Evolutionary conservation across 2,797 vertebrate species (phyloP).

Genomic region (Ptychobarbus kaznakovi): DNA sequence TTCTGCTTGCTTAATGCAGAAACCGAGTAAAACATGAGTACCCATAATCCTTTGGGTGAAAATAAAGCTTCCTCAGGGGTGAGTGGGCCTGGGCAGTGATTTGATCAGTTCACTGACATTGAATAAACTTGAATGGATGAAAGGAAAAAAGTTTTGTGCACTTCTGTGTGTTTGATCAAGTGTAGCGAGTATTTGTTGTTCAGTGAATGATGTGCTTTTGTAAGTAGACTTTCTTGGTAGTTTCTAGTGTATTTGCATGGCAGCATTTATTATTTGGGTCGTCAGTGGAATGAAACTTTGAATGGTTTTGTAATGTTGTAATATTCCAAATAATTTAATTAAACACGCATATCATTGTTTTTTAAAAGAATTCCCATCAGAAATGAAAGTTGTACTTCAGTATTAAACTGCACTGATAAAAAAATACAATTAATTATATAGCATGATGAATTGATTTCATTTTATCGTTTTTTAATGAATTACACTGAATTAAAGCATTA

Average conservation of each 20-base stretch:
- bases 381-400: background rate
- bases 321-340: too few relatives aligned
- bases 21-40: constrained; percentile 32
- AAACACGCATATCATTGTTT: background rate
- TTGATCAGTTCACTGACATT: constrained; percentile 40
- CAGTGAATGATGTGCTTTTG: constrained; percentile 2
- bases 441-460: background rate
- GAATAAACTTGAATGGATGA: constrained; percentile 22
- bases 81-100: constrained; percentile 26
- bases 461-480: background rate
- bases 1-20: constrained; percentile 48
- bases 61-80: constrained; percentile 53
- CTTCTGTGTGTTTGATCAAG: background rate
- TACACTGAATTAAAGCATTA: background rate
- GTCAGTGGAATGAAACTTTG: background rate
- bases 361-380: background rate
- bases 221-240: constrained; percentile 11
- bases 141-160: background rate
- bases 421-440: background rate
- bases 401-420: background rate
- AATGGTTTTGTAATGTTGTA: background rate
- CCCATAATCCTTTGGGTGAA: constrained; percentile 48
- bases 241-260: background rate
- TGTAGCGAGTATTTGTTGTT: background rate
- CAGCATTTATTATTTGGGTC: background rate